Evolutionary conservation across 1,140 invertebrate species (phyloP), one percentile per base, ranked within the genome.

Genomic region (Venustaconcha ellipsiformis): DNA sequence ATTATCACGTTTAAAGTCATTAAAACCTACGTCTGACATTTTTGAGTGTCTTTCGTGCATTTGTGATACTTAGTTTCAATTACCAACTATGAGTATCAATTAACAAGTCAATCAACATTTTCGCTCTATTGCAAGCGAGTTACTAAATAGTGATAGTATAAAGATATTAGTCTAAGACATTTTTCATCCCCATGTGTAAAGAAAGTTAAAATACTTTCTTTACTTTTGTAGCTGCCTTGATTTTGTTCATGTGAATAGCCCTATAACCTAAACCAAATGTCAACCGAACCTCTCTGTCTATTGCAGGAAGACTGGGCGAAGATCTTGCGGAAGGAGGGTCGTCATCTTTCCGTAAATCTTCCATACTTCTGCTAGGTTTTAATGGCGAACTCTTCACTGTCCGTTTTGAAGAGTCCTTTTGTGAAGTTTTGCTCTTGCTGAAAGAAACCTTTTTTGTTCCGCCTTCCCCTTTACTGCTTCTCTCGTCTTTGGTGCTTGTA

Each of bases 301-400:
- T 65, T 72, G 72, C 75, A 0, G 75, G 75, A 20, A 77, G 63
- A 67, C 75, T 77, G 64, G 72, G 75, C 30, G 72, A 70, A n/a
- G 75, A 77, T 60, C 72, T 70, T 14, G 75, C 70, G 15, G 69
- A 72, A 20, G 26, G 58, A 30, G 20, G 58, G n/a, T 62, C 69
- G 5, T 17, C 12, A n/a, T 65, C 37, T 57, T 67, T 77, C 37
- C 75, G n/a, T 30, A 77, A 59, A 59, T 77, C 75, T 55, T 77
- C 75, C 6, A 72, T 20, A 60, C 75, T 77, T 26, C 70, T 57
- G 65, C 69, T 71, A n/a, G 65, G 65, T 15, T 57, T 62, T 30
- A 62, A 62, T 57, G 70, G 60, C 12, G 26, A 59, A 12, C 18
- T 71, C n/a, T 67, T 57, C n/a, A 58, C 60, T 13, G 37, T 14